Percentiles rank a stretch among this genome's conserved stretches.
These are phyloP conservation scores for Venturia canescens DNA, from an alignment of 1,140 invertebrate species.

Conservation along the genomic window DNA sequence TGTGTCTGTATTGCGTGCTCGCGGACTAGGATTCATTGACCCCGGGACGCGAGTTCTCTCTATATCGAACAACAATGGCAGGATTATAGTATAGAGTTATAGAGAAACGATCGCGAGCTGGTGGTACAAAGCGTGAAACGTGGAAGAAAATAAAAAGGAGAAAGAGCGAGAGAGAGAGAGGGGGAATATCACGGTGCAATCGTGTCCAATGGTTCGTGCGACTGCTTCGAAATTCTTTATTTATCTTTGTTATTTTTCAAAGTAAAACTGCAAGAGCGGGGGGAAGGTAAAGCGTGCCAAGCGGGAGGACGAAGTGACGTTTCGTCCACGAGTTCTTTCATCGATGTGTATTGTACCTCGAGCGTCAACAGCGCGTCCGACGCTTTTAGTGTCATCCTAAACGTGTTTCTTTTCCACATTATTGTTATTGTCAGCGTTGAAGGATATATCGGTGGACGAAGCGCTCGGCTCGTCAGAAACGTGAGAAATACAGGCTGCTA, in stretches of 20 bases:
- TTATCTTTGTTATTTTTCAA: not conserved
- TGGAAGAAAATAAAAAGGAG: not conserved
- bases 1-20: not conserved
- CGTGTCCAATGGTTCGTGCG: not conserved
- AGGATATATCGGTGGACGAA: not conserved
- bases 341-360: too few species aligned
- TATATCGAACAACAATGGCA: slow-evolving; percentile 30
- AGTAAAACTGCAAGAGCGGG: too few species aligned
- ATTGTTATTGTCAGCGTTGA: not conserved
- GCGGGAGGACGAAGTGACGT: not conserved
- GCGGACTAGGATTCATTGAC: slow-evolving; percentile 26
- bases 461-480: not conserved
- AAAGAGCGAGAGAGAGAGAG: not conserved
- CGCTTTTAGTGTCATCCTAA: not conserved
- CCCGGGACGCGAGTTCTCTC: not conserved
- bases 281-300: not conserved
- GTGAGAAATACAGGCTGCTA: not conserved
- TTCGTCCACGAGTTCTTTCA: too few species aligned
- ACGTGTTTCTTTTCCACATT: not conserved
- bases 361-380: too few species aligned
- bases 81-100: slow-evolving; percentile 28
- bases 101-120: not conserved
- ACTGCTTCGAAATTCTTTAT: not conserved
- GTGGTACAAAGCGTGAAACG: slow-evolving; percentile 10
- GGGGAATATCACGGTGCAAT: not conserved